Conservation (phyloP, 2,888 invertebrate genomes). For the Blera fallax region DNA sequence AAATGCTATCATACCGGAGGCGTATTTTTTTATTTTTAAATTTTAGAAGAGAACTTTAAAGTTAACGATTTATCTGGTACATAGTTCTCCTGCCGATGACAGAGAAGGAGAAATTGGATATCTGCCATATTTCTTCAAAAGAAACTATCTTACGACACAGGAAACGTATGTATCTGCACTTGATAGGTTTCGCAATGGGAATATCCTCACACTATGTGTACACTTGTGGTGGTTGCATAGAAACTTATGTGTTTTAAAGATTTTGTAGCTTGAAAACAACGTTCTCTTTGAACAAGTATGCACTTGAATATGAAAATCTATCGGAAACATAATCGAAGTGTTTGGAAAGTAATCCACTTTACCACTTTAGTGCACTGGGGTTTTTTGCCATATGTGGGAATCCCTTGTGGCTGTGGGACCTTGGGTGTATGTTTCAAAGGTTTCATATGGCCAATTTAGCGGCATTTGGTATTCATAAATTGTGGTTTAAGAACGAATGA, state of each 20-base stretch:
- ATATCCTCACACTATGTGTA: no score
- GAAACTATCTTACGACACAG: background rate
- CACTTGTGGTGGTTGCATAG: background rate
- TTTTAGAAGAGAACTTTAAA: background rate
- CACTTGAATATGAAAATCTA: background rate
- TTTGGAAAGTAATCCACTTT: background rate
- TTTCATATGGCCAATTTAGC: slow-evolving; percentile 13
- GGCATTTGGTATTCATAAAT: background rate
- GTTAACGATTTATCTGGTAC: background rate
- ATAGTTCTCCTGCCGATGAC: background rate
- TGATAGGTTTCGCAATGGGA: background rate
- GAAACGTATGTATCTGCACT: background rate
- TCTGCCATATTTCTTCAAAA: slow-evolving; percentile 3
- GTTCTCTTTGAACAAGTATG: background rate
- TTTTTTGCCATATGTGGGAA: background rate
- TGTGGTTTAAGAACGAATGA: background rate
- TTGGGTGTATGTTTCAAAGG: background rate
- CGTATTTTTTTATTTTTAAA: background rate
- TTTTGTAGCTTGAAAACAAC: background rate
- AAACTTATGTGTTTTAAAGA: background rate
- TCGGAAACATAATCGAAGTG: background rate
- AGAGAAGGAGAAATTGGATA: slow-evolving; percentile 4
- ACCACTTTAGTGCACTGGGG: background rate
- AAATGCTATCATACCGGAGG: slow-evolving; percentile 22
- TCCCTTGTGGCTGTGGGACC: background rate